A percentile compares a stretch with the other conserved stretches of the same genome.
Evolutionary conservation across 2,113 vertebrate species (phyloP).

Genomic region (Hippocampus zosterae): DNA sequence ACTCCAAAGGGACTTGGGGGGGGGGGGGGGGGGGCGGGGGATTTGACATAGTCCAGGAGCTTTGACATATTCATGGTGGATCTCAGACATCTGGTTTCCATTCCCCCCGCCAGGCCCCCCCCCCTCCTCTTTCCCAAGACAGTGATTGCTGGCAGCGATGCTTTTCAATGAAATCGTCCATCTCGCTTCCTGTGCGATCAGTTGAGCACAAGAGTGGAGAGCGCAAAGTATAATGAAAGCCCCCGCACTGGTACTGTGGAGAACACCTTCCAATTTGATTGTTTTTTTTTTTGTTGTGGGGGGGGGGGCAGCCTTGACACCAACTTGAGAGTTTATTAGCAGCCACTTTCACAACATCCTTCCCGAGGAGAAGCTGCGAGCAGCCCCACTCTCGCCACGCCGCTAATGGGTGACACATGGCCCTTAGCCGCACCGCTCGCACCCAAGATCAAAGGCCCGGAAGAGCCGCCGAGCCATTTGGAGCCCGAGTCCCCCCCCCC

Average conservation of each 20-base stretch:
- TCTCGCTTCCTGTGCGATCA: slow-evolving; percentile 67
- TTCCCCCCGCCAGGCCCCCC: slow-evolving; percentile 41
- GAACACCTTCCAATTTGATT: slow-evolving; percentile 13
- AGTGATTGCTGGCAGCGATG: slow-evolving; percentile 57
- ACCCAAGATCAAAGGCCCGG: slow-evolving; percentile 70
- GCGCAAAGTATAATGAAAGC: slow-evolving; percentile 38
- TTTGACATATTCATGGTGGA: slow-evolving; percentile 72
- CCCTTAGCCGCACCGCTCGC: slow-evolving; percentile 50
- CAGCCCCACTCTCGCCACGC: slow-evolving; percentile 60
- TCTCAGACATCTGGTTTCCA: slow-evolving; percentile 71
- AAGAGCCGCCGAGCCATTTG: slow-evolving; percentile 45
- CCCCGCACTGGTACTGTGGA: slow-evolving; percentile 34
- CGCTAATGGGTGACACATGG: slow-evolving; percentile 71
- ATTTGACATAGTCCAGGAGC: slow-evolving; percentile 67
- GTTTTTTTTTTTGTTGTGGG: background rate
- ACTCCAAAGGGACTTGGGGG: slow-evolving; percentile 52
- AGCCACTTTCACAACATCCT: slow-evolving; percentile 64
- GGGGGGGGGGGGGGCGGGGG: slow-evolving; percentile 32
- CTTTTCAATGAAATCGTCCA: slow-evolving; percentile 68
- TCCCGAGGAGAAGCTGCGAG: slow-evolving; percentile 38
- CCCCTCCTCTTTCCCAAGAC: slow-evolving; percentile 56
- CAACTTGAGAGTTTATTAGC: slow-evolving; percentile 53
- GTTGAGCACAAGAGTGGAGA: slow-evolving; percentile 51
- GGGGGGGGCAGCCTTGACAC: slow-evolving; percentile 12
- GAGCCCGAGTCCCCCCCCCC: slow-evolving; percentile 13